Conservation (phyloP, 2,113 vertebrate genomes). For the Clarias macrocephalus region DNA sequence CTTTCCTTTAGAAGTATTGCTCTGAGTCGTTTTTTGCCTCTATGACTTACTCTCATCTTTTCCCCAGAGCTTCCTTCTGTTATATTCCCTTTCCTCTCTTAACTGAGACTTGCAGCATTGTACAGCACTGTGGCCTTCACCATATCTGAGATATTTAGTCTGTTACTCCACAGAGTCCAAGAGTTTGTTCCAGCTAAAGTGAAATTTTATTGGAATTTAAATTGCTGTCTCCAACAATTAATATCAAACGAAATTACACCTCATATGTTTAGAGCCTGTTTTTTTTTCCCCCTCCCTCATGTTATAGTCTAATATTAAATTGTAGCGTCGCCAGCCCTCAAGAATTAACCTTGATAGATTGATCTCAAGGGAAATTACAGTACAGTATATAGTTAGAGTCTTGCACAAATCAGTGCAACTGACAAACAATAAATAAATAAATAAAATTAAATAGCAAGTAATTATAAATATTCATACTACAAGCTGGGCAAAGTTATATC, state of each 20-base stretch:
- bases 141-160: not conserved
- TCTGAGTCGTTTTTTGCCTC: slow-evolving; percentile 6
- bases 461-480: not conserved
- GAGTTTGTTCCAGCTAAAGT: not conserved
- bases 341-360: not conserved
- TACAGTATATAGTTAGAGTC: not conserved
- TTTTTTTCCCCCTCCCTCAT: not conserved
- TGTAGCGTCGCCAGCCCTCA: not conserved
- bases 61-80: slow-evolving; percentile 22
- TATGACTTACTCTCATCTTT: slow-evolving; percentile 26
- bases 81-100: slow-evolving; percentile 9
- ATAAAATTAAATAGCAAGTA: not conserved
- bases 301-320: not conserved
- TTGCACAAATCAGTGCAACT: not conserved
- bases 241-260: not conserved
- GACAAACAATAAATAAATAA: not conserved
- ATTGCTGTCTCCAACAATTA: slow-evolving; percentile 20
- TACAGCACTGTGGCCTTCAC: not conserved
- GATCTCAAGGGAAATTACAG: not conserved
- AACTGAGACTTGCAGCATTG: not conserved
- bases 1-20: slow-evolving; percentile 32
- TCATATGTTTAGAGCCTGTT: not conserved
- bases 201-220: slow-evolving; percentile 1
- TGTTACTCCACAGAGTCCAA: not conserved
- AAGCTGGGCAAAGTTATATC: not conserved